Evolutionary conservation across 2,113 vertebrate genomes (phyloP).

Genomic region (Bos indicus): DNA sequence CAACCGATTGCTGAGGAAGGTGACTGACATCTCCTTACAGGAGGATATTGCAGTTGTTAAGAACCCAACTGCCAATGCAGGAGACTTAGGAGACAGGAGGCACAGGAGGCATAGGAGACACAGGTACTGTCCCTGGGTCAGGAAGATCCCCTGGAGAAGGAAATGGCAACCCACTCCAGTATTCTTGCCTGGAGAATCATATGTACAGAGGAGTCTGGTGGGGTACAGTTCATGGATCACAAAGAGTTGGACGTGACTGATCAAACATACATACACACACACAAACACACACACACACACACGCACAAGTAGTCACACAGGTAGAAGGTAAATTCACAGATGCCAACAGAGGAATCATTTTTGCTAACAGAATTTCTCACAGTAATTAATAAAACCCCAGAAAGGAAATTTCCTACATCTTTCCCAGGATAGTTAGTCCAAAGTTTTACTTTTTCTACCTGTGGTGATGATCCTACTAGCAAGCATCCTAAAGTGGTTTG

Average conservation of each 20-base stretch:
- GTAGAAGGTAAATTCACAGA: background rate
- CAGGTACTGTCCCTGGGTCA: background rate
- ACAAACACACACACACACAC: background rate
- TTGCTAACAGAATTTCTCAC: background rate
- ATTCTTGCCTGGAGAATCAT: background rate
- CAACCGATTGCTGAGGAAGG: background rate
- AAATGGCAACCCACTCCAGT: background rate
- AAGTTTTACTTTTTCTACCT: background rate
- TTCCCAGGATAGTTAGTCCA: background rate
- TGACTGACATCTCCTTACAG: background rate
- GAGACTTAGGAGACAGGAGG: background rate
- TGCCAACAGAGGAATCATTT: background rate
- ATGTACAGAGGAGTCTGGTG: background rate
- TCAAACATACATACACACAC: background rate
- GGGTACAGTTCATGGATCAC: background rate
- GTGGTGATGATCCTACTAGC: background rate
- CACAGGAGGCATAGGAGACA: background rate
- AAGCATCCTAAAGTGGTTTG: background rate
- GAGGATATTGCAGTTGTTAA: background rate
- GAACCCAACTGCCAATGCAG: background rate
- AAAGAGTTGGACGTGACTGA: background rate
- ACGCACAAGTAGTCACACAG: background rate
- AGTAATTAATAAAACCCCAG: background rate
- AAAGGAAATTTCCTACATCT: background rate
- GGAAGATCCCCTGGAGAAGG: background rate